phyloP scores from a whole-genome alignment of 2,888 invertebrate genomes.

The Tridacna gigas region DNA sequence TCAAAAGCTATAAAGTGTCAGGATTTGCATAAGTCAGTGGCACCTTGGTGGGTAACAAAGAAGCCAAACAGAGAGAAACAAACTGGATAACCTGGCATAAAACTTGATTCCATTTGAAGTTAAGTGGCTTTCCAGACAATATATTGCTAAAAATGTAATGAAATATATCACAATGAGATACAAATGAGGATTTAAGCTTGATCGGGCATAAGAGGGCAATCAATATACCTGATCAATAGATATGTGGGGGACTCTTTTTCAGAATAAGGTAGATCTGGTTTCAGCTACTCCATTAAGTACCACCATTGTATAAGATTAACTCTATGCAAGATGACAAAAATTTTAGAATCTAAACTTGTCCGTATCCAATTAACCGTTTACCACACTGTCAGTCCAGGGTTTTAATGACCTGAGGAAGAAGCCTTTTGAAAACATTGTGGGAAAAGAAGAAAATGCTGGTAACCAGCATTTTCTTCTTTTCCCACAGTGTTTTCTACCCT shows the following conservation, averaged over 20 bases:
- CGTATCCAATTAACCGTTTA: no score
- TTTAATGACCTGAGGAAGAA: no score
- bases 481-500: no score
- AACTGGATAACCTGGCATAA: background rate
- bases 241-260: background rate
- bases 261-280: no score
- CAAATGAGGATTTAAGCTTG: slow-evolving; percentile 11
- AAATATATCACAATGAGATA: slow-evolving; percentile 11
- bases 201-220: background rate
- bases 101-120: background rate
- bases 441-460: no score
- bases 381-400: no score
- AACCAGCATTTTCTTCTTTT: no score
- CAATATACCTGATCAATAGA: background rate
- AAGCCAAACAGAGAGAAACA: background rate
- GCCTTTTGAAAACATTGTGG: background rate
- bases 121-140: slow-evolving; percentile 15
- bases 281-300: no score
- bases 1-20: background rate
- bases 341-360: no score
- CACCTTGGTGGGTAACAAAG: background rate
- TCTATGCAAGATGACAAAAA: no score
- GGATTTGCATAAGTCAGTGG: slow-evolving; percentile 11
- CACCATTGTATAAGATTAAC: no score
- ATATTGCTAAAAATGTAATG: slow-evolving; percentile 12